Conservation (phyloP, 2,888 invertebrate genomes). For the Mycalesis mineus region DNA sequence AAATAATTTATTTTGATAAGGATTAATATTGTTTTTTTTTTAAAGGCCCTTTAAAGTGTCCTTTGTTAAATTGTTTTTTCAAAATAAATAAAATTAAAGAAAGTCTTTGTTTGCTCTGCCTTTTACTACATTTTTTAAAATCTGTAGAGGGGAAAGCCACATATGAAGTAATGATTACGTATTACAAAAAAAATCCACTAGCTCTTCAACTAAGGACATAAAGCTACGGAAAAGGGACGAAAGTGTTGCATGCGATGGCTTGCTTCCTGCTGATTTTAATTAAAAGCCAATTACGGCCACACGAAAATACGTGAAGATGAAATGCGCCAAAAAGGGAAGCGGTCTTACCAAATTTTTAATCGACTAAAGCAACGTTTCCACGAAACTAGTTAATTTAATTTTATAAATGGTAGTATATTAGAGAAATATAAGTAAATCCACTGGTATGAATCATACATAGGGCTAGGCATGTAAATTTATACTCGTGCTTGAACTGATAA, state of each 20-base stretch:
- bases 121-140: no score
- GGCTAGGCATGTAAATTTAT: background rate
- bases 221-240: constrained; percentile 15
- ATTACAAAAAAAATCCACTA: no score
- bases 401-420: background rate
- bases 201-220: background rate
- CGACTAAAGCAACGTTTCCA: background rate
- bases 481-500: background rate
- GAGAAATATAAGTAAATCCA: background rate
- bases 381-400: background rate
- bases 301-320: constrained; percentile 1
- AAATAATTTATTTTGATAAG: no score
- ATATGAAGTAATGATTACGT: no score
- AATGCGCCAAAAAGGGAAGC: background rate
- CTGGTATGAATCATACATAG: background rate
- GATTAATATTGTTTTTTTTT: no score
- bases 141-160: no score
- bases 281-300: constrained; percentile 9
- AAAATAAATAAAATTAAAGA: no score
- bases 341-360: background rate
- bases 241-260: constrained; percentile 7
- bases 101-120: no score
- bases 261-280: constrained; percentile 10
- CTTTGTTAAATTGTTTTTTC: no score
- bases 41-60: no score